Evolutionary conservation across 2,797 vertebrate genomes (phyloP), one percentile per base, ranked within the genome.

Genomic region (Adrianichthys oophorus): DNA sequence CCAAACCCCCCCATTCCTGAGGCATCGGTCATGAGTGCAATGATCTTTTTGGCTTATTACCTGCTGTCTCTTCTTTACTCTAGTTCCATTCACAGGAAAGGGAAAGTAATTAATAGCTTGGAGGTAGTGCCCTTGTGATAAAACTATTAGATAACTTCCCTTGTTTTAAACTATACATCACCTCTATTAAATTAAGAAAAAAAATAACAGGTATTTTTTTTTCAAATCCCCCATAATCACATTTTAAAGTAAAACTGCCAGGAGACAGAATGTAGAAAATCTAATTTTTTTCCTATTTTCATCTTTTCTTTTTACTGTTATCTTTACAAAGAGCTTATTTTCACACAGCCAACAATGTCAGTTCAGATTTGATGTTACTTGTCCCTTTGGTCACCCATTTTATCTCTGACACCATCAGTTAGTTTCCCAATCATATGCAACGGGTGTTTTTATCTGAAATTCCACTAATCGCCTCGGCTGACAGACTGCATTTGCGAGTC

Each of bases 401-500:
- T 70, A 60, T 76, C 65, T 75, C 7, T 76, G 79, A 80, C 75
- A 79, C 64, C 12, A 7, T 65, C 70, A 50, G 68, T 75, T 68
- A 54, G 46, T 70, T 73, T 67, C 65, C 60, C 68, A 72, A 75
- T 85, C 84, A 74, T 54, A 53, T 41, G 68, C 54, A 1, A 52
- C 48, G 64, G 71, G 65, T 76, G 72, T 76, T 79, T 80, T 61
- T 64, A 65, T 81, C 50, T 72, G 57, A 76, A 54, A 52, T 62
- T 72, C 68, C 69, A 62, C 65, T 68, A 71, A 84, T 85, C 64
- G 59, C 44, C 0, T 1, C 4, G 51, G 65, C 70, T 44, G 57
- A 49, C 53, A 68, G 62, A 59, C 52, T 5, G 60, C 18, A 29
- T 59, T 70, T 70, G 62, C 62, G 54, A 78, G 68, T 59, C 60